Evolutionary conservation across 2,797 vertebrate genomes (phyloP), one percentile per base, ranked within the genome.

Genomic region (Aphelocoma californica): DNA sequence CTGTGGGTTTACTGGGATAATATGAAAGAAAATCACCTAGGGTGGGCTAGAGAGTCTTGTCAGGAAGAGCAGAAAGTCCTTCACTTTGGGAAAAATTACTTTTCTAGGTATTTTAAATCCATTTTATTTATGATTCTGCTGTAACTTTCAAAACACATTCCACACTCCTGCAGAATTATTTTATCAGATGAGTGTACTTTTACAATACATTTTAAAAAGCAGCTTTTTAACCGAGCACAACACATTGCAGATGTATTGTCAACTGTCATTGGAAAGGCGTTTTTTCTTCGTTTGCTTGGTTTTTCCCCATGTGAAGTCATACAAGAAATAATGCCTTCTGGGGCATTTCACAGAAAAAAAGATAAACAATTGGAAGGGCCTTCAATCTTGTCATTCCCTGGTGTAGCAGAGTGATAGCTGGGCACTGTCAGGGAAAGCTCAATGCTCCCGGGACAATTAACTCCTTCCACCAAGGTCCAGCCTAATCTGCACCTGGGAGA

Each of bases 241-340:
- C 24, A 17, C 44, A 3, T 5, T 38, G 29, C 65, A 84, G 70
- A 29, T 91, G 20, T 5, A 66, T 47, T 78, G 13, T 69, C 65
- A 72, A 16, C 69, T 84, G 64, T 79, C 54, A 62, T 26, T 75
- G 82, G 25, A 42, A 86, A 62, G 70, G 26, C 8, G 2, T 24
- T 58, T 24, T 47, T 72, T 84, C 58, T 85, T 90, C 14, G 0
- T 86, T 72, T 71, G 29, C 58, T 54, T 40, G 31, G 5, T 23
- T 87, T 81, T 88, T 67, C 80, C 82, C 44, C 45, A 5, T 83
- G 73, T 96, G 90, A 88, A 93, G 77, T 38, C 80, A 70, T 18
- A 93, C 58, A 92, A 93, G 87, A 95, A 94, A 88, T 86, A 87
- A 72, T 81, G 87, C 87, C 89, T 94, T 93, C 81, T 93, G 87